Evolutionary conservation across 2,113 vertebrate species (phyloP), one percentile per base, ranked within the genome.

Genomic region (Odontesthes bonariensis): DNA sequence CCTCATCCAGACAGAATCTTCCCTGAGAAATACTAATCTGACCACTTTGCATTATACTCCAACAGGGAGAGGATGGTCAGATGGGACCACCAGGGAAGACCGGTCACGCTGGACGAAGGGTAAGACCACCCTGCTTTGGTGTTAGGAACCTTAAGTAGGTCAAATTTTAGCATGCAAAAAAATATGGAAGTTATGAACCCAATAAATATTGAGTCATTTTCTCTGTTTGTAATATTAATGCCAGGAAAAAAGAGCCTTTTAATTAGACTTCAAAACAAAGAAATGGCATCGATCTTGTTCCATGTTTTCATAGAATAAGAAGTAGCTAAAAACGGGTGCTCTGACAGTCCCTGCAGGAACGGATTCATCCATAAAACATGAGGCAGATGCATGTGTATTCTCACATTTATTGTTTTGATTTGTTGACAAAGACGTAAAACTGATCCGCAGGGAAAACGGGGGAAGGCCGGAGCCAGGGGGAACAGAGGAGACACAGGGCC

Each of bases 391-490:
- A 0, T 49, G 7, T 49, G 32, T 64, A 11, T 44, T 49, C 11
- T 13, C 8, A 0, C 8, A 17, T 47, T 10, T 49, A 13, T 52
- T 54, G 13, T 14, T 67, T 44, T 47, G 51, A 5, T 56, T 33
- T 71, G 69, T 73, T 87, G 11, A 73, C 60, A 82, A 87, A 81
- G 69, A 84, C 59, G 27, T 23, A 0, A 1, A 68, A 64, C 49
- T 47, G 9, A 0, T 85, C 60, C 42, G 20, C 88, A 97, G 96
- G 96, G 96, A 31, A 96, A 94, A 88, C 85, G 94, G 64, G 96
- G 96, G 23, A 97, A 93, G 78, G 90, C 89, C 2, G 96, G 96
- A 51, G 76, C 81, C 57, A 90, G 94, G 70, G 93, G 94, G 2
- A 82, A 69, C 0, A 90, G 96, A 42, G 96, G 96, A 4, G 83